phyloP scores from a whole-genome alignment of 2,113 vertebrate genomes.

The Urocolius indicus region DNA sequence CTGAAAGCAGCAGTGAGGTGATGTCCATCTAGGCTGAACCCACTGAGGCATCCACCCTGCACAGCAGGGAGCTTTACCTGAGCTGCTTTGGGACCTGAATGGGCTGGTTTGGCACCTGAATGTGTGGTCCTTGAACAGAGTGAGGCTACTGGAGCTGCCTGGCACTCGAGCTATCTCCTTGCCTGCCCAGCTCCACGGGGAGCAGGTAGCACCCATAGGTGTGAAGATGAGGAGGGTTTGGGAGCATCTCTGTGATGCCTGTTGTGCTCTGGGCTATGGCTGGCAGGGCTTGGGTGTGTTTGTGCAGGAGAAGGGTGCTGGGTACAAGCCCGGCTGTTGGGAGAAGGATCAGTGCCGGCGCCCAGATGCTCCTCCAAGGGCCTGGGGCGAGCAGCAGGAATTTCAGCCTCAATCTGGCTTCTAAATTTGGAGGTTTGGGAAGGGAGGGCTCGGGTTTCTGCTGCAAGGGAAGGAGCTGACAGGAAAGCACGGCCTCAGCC shows the following conservation, averaged over 20 bases:
- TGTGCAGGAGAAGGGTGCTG: background rate
- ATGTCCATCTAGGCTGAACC: background rate
- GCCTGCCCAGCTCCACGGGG: background rate
- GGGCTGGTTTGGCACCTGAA: background rate
- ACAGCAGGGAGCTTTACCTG: background rate
- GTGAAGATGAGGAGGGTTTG: background rate
- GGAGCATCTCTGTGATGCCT: background rate
- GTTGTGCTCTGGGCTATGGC: background rate
- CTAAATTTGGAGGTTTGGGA: constrained; percentile 82
- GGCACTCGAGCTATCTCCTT: background rate
- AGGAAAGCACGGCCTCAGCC: constrained; percentile 83
- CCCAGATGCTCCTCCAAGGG: background rate
- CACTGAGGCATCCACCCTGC: background rate
- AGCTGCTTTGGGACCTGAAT: background rate
- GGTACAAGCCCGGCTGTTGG: background rate
- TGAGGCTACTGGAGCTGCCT: background rate
- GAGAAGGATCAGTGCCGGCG: background rate
- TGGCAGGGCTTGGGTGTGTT: background rate
- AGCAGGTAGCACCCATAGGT: background rate
- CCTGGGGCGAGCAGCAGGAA: constrained; percentile 73
- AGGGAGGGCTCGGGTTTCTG: constrained; percentile 81
- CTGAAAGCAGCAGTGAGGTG: background rate
- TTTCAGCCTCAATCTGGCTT: constrained; percentile 81
- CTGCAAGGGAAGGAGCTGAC: constrained; percentile 86
- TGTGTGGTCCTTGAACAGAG: background rate